Conservation (phyloP, 2,797 vertebrate genomes). For the Glyptemys insculpta region DNA sequence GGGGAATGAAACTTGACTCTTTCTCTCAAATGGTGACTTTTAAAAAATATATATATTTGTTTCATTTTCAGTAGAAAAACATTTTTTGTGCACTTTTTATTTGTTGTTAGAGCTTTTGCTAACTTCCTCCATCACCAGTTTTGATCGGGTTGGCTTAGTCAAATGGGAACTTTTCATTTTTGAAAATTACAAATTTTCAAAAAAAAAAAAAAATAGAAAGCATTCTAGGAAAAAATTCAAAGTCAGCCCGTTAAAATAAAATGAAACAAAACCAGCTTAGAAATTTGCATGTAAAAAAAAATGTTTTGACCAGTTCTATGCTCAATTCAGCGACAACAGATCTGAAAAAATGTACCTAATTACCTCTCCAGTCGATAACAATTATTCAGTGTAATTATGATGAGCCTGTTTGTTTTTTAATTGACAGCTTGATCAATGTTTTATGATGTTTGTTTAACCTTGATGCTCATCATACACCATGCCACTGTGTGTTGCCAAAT, state of each 20-base stretch:
- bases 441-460: slow-evolving; percentile 72
- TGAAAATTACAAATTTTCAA: background rate
- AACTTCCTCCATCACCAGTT: background rate
- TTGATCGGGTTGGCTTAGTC: slow-evolving; percentile 7
- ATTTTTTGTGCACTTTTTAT: background rate
- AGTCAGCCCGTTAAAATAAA: background rate
- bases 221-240: background rate
- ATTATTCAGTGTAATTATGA: slow-evolving; percentile 64
- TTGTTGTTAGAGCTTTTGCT: slow-evolving; percentile 10
- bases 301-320: slow-evolving; percentile 34
- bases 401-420: slow-evolving; percentile 70
- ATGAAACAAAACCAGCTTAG: background rate
- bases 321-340: slow-evolving; percentile 43
- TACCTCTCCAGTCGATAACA: slow-evolving; percentile 70
- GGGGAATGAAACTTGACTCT: background rate
- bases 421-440: slow-evolving; percentile 62
- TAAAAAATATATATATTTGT: background rate
- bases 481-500: slow-evolving; percentile 6
- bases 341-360: slow-evolving; percentile 63
- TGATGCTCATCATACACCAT: slow-evolving; percentile 30
- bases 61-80: background rate
- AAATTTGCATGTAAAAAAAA: slow-evolving; percentile 3
- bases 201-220: background rate
- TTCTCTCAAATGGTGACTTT: background rate
- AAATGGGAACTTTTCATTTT: background rate